Evolutionary conservation across 2,888 invertebrate species (phyloP), one percentile per base, ranked within the genome.

Genomic region (Disparrhopalites patrizii): DNA sequence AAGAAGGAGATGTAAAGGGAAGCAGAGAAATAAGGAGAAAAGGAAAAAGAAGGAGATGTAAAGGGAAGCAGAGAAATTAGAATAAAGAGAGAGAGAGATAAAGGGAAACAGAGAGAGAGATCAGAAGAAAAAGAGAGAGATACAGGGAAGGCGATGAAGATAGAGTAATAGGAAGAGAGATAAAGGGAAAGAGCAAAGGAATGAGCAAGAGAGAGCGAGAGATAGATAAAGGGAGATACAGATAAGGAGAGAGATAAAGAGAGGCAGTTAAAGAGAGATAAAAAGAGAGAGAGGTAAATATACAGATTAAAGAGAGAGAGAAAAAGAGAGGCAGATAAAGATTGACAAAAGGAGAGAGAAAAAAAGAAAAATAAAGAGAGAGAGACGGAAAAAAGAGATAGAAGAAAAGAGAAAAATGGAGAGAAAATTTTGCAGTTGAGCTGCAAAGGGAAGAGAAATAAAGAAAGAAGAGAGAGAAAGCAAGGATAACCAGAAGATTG

Each of bases 401-500:
- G n/a, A n/a, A n/a, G n/a, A n/a, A n/a, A n/a, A n/a, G n/a, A n/a
- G n/a, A n/a, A n/a, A n/a, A n/a, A n/a, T n/a, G n/a, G n/a, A n/a
- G n/a, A n/a, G n/a, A n/a, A n/a, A n/a, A n/a, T n/a, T n/a, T 25
- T 23, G 47, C 20, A 47, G 25, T 23, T 23, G 20, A 20, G 25
- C 23, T 20, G 15, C 23, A 47, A 8, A 28, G 36, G 18, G 36
- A 15, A 20, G 20, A 18, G 54, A 64, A 65, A 66, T 66, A 67
- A 67, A 65, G 51, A 65, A 68, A 70, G 68, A 68, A 67, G 70
- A 66, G 68, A 70, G 62, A 68, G 70, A 62, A 50, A 57, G 40
- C 38, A 28, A 67, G 68, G 68, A 33, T 31, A 61, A 62, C 57
- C 50, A 61, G 58, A 31, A 47, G 50, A 36, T 18, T 27, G 43